A percentile compares a stretch with the other conserved stretches of the same genome.
Conservation (phyloP, 2,797 vertebrate species). For the Hydrophis major region DNA sequence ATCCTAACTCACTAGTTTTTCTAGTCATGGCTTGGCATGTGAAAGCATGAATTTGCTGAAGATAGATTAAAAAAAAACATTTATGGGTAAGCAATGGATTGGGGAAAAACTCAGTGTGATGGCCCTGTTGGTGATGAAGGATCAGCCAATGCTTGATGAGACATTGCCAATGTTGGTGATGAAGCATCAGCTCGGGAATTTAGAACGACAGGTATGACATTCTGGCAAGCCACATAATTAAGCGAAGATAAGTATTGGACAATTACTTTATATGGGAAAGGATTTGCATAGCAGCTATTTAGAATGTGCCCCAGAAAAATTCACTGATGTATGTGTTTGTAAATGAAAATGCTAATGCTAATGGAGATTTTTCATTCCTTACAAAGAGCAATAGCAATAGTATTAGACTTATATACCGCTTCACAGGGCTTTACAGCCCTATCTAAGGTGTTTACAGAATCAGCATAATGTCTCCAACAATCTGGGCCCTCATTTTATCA, state of each 20-base stretch:
- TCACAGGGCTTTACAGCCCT: too few species aligned
- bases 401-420: too few species aligned
- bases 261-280: not conserved
- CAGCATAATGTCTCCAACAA: too few species aligned
- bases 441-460: too few species aligned
- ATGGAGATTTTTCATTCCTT: not conserved
- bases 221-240: not conserved
- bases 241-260: not conserved
- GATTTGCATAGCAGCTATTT: not conserved
- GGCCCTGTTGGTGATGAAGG: not conserved
- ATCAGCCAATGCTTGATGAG: not conserved
- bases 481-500: too few species aligned
- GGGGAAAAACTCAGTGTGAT: not conserved
- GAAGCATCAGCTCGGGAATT: not conserved
- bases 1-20: too few species aligned
- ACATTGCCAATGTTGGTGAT: not conserved
- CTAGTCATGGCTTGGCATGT: not conserved
- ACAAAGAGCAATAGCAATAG: not conserved
- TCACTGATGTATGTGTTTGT: not conserved
- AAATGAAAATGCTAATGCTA: not conserved
- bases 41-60: not conserved
- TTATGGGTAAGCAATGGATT: not conserved
- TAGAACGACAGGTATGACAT: not conserved
- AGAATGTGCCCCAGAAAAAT: not conserved
- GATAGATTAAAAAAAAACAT: not conserved